phyloP scores from a whole-genome alignment of 2,888 invertebrate genomes.

The Schizaphis graminum region DNA sequence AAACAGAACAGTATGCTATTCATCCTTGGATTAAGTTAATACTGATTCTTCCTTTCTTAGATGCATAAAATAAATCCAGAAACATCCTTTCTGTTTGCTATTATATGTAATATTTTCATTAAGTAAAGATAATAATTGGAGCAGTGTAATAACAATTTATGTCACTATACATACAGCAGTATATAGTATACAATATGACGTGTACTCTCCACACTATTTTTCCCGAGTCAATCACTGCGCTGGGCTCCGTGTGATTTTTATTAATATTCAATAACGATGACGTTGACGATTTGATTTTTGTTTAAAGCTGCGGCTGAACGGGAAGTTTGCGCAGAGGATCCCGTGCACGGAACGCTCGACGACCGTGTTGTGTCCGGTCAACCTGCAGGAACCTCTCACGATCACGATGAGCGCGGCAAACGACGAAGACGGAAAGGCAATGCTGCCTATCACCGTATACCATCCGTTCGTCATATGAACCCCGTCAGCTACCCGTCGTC shows the following conservation, averaged over 20 bases:
- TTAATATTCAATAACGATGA: background rate
- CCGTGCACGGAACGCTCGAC: conserved; percentile 67
- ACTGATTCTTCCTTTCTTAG: background rate
- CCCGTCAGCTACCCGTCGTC: background rate
- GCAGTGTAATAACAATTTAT: background rate
- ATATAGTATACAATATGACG: too few species aligned
- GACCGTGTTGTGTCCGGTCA: conserved; percentile 68
- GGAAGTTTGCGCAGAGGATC: conserved; percentile 67
- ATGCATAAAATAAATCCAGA: background rate
- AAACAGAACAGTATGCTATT: background rate
- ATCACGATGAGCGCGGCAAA: conserved; percentile 67
- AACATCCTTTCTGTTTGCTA: background rate
- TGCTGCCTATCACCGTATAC: conserved; percentile 66
- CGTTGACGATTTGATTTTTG: conserved; percentile 4
- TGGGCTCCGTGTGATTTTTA: background rate
- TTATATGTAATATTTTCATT: background rate
- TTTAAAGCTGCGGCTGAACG: conserved; percentile 67
- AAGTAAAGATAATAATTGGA: background rate
- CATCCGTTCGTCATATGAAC: conserved; percentile 65
- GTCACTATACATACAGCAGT: too few species aligned
- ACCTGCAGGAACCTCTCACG: conserved; percentile 67
- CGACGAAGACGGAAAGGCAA: conserved; percentile 64
- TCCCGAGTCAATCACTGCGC: background rate
- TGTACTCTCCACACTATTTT: background rate
- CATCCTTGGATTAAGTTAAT: background rate